phyloP scores from a whole-genome alignment of 2,888 invertebrate species.

The Polydrusus tereticollis region DNA sequence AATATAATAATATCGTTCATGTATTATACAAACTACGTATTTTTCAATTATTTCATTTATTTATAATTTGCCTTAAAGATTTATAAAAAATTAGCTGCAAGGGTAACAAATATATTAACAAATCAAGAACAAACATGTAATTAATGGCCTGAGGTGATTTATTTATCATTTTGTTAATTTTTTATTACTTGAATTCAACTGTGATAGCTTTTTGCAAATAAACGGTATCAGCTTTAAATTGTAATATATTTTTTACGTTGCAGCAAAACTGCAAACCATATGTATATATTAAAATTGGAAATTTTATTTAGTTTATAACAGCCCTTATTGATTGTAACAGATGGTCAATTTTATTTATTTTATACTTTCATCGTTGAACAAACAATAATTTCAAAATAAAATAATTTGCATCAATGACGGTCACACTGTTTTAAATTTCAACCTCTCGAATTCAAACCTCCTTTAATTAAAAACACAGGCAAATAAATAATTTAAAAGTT shows the following conservation, averaged over 20 bases:
- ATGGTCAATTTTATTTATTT: not conserved
- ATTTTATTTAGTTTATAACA: not conserved
- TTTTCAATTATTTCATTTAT: not conserved
- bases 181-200: not conserved
- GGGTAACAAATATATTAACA: not conserved
- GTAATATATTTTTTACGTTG: conserved; percentile 3
- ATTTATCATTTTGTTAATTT: not conserved
- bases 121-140: not conserved
- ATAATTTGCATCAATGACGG: not conserved
- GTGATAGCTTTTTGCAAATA: not conserved
- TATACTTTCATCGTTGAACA: not conserved
- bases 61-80: not conserved
- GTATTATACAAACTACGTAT: too few relatives aligned
- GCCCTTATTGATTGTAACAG: not conserved
- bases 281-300: not conserved
- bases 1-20: too few relatives aligned
- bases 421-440: not conserved
- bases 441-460: too few relatives aligned
- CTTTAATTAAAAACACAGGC: too few relatives aligned
- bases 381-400: not conserved
- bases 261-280: not conserved
- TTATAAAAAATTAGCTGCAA: not conserved
- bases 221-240: not conserved
- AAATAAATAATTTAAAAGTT: too few relatives aligned
- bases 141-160: conserved; percentile 2